Percentiles rank a stretch among this genome's conserved stretches.
phyloP scores from a whole-genome alignment of 1,140 invertebrate genomes.

The Drosophila micromelanica region DNA sequence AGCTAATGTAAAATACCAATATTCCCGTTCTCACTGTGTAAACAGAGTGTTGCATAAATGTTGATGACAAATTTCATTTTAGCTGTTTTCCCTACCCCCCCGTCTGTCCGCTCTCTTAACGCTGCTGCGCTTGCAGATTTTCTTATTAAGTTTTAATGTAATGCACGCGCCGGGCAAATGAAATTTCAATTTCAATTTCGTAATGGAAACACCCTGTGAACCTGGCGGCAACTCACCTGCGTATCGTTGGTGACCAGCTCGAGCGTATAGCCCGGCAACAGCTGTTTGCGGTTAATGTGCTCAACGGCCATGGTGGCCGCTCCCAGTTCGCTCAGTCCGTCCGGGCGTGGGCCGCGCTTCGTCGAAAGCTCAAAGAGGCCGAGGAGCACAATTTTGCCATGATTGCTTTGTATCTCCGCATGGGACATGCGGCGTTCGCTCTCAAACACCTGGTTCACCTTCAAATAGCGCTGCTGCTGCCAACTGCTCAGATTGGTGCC shows the following conservation, averaged over 20 bases:
- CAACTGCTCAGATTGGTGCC: slow-evolving; percentile 37
- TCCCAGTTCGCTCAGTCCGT: slow-evolving; percentile 89
- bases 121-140: slow-evolving; percentile 61
- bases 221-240: slow-evolving; percentile 87
- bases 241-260: slow-evolving; percentile 92
- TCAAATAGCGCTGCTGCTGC: slow-evolving; percentile 70
- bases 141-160: slow-evolving; percentile 79
- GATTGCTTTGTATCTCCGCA: slow-evolving; percentile 67
- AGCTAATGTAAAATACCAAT: background rate
- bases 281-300: slow-evolving; percentile 88
- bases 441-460: slow-evolving; percentile 81
- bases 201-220: slow-evolving; percentile 48
- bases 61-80: slow-evolving; percentile 70
- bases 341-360: slow-evolving; percentile 86
- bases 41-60: slow-evolving; percentile 7
- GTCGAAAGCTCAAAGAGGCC: slow-evolving; percentile 92
- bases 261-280: slow-evolving; percentile 90
- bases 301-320: slow-evolving; percentile 90
- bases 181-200: slow-evolving; percentile 80
- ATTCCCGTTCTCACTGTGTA: too few species aligned
- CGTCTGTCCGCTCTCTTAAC: background rate
- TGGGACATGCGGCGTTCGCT: slow-evolving; percentile 73
- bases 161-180: slow-evolving; percentile 69
- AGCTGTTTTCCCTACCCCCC: slow-evolving; percentile 42
- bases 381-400: slow-evolving; percentile 86